Evolutionary conservation across 1,140 invertebrate genomes (phyloP).

Genomic region (Anthonomus grandis): DNA sequence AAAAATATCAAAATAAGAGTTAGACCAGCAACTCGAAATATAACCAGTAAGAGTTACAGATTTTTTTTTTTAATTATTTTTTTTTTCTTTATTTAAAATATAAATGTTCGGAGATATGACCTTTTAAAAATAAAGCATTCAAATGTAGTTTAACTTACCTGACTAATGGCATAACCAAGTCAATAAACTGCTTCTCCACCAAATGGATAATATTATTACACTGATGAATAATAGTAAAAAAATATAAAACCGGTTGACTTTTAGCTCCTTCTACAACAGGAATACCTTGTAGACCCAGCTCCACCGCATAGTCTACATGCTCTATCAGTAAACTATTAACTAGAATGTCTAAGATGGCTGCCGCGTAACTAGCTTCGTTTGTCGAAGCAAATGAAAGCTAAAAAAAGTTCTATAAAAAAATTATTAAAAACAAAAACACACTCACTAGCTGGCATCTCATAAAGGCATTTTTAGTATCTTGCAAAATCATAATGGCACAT

Average conservation of each 20-base stretch:
- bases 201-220: slow-evolving; percentile 95
- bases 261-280: slow-evolving; percentile 83
- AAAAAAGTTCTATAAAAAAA: slow-evolving; percentile 6
- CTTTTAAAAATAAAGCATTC: too few relatives aligned
- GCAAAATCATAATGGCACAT: slow-evolving; percentile 88
- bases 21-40: too few relatives aligned
- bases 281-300: slow-evolving; percentile 86
- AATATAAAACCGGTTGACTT: slow-evolving; percentile 80
- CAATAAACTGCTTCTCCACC: slow-evolving; percentile 91
- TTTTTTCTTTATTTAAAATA: too few relatives aligned
- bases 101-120: too few relatives aligned
- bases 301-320: slow-evolving; percentile 94
- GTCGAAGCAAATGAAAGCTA: too few relatives aligned
- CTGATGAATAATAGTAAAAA: slow-evolving; percentile 92
- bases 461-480: slow-evolving; percentile 89
- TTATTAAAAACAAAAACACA: not conserved
- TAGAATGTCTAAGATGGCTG: slow-evolving; percentile 83
- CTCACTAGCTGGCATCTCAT: slow-evolving; percentile 78
- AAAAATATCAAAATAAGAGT: too few relatives aligned
- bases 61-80: too few relatives aligned
- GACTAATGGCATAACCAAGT: slow-evolving; percentile 84
- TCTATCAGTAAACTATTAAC: slow-evolving; percentile 85
- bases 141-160: slow-evolving; percentile 59
- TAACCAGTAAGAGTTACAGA: too few relatives aligned
- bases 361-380: slow-evolving; percentile 73